Evolutionary conservation across 1,140 invertebrate genomes (phyloP), one percentile per base, ranked within the genome.

Genomic region (Ceratoteleas bidentatus): DNA sequence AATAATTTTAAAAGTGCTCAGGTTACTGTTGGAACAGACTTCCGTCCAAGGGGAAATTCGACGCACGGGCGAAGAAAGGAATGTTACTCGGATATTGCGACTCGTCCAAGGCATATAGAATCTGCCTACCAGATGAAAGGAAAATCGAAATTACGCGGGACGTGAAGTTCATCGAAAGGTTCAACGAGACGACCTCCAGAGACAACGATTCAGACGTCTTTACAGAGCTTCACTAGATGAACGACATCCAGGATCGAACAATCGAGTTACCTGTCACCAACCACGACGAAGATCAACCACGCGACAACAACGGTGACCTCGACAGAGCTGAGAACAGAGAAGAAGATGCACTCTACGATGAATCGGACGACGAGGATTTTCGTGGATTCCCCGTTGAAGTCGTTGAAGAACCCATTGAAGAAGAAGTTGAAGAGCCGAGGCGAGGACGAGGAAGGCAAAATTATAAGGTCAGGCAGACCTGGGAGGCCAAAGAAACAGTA

Each of bases 11-110:
- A n/a, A n/a, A n/a, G 0, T 60, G 47, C 16, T 6, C 38, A 0
- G 57, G 45, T 0, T 70, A 38, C 33, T 52, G 56, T 34, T 9
- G 50, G 2, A 45, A 70, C 7, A 50, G 32, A 24, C 6, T 8
- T 60, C 56, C 56, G 5, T 43, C 14, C 0, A 70, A 60, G 47
- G 66, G 57, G n/a, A 72, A 72, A 13, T 61, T 70, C 34, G 66
- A 60, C n/a, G n/a, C 56, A 0, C 34, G 66, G 10, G 33, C 47
- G 16, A 57, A 70, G 16, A 61, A 53, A 10, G 66, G 66, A 0
- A 32, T 60, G 15, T 61, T 70, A 6, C 49, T 60, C 0, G 56
- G 66, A 0, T 61, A 60, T 14, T 70, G 54, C n/a, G 16, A n/a
- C 3, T n/a, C 33, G 1, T 53, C 66, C 0, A 61, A 60, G 9